Evolutionary conservation across 2,888 invertebrate genomes (phyloP).

Genomic region (Conistra vaccinii): DNA sequence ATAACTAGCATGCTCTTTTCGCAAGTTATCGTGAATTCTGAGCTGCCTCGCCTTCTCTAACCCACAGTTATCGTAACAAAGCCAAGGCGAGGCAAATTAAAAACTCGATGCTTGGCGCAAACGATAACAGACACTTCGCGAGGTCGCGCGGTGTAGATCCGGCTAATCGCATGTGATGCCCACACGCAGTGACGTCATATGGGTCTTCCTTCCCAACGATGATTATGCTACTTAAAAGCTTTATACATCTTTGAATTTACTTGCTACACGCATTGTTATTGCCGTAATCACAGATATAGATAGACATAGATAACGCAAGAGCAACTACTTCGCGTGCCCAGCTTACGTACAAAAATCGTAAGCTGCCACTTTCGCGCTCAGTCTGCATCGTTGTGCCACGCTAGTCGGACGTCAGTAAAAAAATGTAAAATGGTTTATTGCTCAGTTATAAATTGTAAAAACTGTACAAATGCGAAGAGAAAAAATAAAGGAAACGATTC

Average conservation of each 20-base stretch:
- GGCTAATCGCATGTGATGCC: conserved; percentile 61
- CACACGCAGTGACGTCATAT: conserved; percentile 63
- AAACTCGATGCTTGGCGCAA: conserved; percentile 55
- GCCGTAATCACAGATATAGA: no score
- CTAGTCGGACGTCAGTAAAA: no score
- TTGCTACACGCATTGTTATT: conserved; percentile 58
- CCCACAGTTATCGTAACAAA: conserved; percentile 61
- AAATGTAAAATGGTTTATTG: no score
- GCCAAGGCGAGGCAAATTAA: conserved; percentile 65
- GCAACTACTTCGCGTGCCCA: no score
- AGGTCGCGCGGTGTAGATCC: conserved; percentile 59
- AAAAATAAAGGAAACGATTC: no score
- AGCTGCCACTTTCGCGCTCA: no score
- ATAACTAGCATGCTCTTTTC: conserved; percentile 46
- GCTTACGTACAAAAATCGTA: no score
- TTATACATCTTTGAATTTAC: conserved; percentile 53
- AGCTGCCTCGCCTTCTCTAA: conserved; percentile 49
- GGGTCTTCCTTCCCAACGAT: conserved; percentile 63
- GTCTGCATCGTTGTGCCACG: no score
- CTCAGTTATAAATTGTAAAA: no score
- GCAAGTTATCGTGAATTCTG: conserved; percentile 50
- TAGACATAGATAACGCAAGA: no score
- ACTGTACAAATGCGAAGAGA: no score
- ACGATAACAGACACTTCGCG: conserved; percentile 64
- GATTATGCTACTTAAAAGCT: conserved; percentile 48